Conservation (phyloP, 2,888 invertebrate species). For the Epirrhoe alternata region DNA sequence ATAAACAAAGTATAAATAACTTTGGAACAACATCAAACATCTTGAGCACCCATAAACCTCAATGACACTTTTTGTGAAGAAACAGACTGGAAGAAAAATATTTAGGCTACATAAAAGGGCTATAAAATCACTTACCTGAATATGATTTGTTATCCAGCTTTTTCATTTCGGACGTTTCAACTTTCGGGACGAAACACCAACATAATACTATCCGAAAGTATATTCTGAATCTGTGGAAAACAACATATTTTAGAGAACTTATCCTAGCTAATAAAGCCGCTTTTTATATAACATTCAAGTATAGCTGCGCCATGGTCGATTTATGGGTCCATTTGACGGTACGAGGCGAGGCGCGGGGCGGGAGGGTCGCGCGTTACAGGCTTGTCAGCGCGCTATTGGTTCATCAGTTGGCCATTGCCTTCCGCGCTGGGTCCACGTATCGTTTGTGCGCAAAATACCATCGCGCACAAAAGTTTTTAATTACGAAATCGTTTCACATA, state of each 20-base stretch:
- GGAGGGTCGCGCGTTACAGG: too few species aligned
- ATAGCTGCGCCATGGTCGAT: too few species aligned
- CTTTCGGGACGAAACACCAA: constrained; percentile 78
- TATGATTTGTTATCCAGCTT: constrained; percentile 77
- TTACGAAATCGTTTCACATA: too few species aligned
- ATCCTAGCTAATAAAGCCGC: neutral
- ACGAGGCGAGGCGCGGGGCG: too few species aligned
- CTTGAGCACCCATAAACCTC: constrained; percentile 21
- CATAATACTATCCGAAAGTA: constrained; percentile 89
- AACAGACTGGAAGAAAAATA: neutral
- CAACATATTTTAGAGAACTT: neutral
- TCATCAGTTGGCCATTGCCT: too few species aligned
- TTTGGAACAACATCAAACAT: constrained; percentile 16
- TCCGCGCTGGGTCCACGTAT: too few species aligned
- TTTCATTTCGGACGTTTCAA: constrained; percentile 67
- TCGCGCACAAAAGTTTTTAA: too few species aligned
- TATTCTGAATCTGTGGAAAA: constrained; percentile 85
- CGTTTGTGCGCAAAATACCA: too few species aligned
- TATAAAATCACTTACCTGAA: constrained; percentile 63
- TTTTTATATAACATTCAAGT: neutral
- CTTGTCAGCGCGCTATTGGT: too few species aligned
- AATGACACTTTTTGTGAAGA: constrained; percentile 3
- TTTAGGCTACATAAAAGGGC: neutral
- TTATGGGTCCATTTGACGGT: too few species aligned
- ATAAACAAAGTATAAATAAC: neutral